Evolutionary conservation across 2,888 invertebrate genomes (phyloP), one percentile per base, ranked within the genome.

Genomic region (Pseudolycoriella hygida): DNA sequence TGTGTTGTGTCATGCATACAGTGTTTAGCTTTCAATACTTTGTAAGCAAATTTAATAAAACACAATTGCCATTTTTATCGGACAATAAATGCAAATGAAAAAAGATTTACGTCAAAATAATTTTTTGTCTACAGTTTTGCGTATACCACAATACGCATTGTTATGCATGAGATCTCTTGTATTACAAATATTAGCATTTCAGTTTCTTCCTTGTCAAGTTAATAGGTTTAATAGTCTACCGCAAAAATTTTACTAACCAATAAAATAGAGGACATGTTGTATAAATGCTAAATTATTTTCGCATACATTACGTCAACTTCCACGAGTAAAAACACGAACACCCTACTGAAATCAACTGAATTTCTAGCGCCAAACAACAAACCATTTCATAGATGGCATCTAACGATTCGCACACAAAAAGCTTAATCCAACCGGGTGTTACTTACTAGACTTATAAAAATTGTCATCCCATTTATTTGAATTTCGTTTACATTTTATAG

Each of bases 1-100:
- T 34, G 12, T 34, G 34, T 34, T 12, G 15, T 14, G 12, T 34
- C 34, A 14, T 14, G 15, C 15, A 34, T 34, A 34, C n/a, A 39
- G 14, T 39, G 15, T 39, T 10, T 17, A 14, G 10, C 10, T 39
- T 17, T 17, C 17, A 17, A 15, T 39, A 17, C 39, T 19, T 40
- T 14, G 19, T 19, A 42, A 15, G 37, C 32, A 45, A 45, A 45
- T 45, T 45, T 45, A 45, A 45, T 45, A 45, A 45, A 45, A 41
- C 39, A 30, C 45, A 41, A 45, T 41, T 45, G 45, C 39, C 38
- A 31, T 31, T 45, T 45, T 45, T 40, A 40, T 45, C 45, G 31
- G 40, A 45, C 40, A 39, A 45, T 45, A 45, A 45, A 45, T 45
- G 45, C 45, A 45, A 45, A 45, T 45, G 45, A 45, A 45, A 25